Evolutionary conservation across 2,888 invertebrate genomes (phyloP), one percentile per base, ranked within the genome.

Genomic region (Baccha elongata): DNA sequence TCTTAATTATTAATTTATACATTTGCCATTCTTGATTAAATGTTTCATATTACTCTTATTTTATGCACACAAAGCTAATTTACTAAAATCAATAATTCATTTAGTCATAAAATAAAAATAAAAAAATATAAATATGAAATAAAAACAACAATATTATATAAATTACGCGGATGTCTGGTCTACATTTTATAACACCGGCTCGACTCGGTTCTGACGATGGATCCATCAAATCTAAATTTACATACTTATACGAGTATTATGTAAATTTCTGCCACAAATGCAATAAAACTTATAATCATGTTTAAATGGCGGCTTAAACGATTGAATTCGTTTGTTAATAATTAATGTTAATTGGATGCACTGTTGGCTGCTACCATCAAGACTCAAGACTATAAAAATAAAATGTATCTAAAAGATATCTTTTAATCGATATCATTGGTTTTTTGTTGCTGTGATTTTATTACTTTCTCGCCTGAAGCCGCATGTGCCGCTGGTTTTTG

Each of bases 291-390:
- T 48, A 10, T 69, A 64, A 74, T 74, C 64, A 68, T 69, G 67
- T 80, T 64, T 64, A 69, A 69, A 80, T 74, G 69, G 32, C 55
- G 15, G 50, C 8, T 55, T 80, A 73, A 80, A 42, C 73, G 73
- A 37, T 58, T 50, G 26, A 44, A 74, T 69, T 62, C 37, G 19
- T 21, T 72, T 55, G 19, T 71, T 60, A 79, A 53, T 67, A 79
- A 79, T 80, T 80, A 69, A 80, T 80, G 74, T 48, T 69, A 80
- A 74, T 74, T 53, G 26, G 29, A 80, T 69, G 74, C 74, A 69
- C 37, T 58, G 15, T 40, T 40, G 58, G 13, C 23, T 23, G 5
- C 23, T 23, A 23, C 23, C 23, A 50, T 15, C 26, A 50, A 11
- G 8, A 52, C 17, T 32, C 11, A 52, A n/a, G 5, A 17, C 1